Conservation (phyloP, 2,888 invertebrate species). For the Andrena bucephala region DNA sequence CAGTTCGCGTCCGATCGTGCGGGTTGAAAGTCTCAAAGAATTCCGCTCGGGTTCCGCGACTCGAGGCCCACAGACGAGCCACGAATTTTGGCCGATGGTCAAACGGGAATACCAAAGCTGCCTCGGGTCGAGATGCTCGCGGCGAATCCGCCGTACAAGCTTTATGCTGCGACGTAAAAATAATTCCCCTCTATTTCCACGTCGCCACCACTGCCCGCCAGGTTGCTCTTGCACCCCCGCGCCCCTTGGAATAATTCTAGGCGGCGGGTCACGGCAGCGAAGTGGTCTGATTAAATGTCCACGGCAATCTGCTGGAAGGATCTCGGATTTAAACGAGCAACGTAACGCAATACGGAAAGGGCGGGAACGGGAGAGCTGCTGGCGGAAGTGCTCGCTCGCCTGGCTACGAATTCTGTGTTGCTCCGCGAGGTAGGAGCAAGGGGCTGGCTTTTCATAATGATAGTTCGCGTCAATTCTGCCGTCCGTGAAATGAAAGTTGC, state of each 20-base stretch:
- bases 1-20: not conserved
- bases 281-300: slow-evolving; percentile 29
- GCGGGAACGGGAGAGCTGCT: not conserved
- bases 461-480: no score
- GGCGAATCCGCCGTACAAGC: not conserved
- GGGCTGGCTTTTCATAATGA: no score
- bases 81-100: not conserved
- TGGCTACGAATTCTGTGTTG: slow-evolving; percentile 3
- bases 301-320: slow-evolving; percentile 28
- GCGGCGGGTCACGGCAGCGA: not conserved
- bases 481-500: no score
- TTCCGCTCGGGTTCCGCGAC: not conserved
- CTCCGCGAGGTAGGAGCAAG: not conserved
- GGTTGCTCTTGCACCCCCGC: no score
- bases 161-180: slow-evolving; percentile 20
- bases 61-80: not conserved
- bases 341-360: slow-evolving; percentile 34
- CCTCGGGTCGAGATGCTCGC: not conserved
- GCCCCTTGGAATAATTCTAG: slow-evolving; percentile 24
- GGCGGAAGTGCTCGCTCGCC: not conserved
- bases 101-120: slow-evolving; percentile 16
- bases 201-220: no score
- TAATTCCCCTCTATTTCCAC: slow-evolving; percentile 20
- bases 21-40: not conserved
- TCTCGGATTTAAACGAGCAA: slow-evolving; percentile 38